Percentiles rank a stretch among this genome's conserved stretches.
Conservation (phyloP, 2,888 invertebrate genomes). For the Epistrophe eligans region DNA sequence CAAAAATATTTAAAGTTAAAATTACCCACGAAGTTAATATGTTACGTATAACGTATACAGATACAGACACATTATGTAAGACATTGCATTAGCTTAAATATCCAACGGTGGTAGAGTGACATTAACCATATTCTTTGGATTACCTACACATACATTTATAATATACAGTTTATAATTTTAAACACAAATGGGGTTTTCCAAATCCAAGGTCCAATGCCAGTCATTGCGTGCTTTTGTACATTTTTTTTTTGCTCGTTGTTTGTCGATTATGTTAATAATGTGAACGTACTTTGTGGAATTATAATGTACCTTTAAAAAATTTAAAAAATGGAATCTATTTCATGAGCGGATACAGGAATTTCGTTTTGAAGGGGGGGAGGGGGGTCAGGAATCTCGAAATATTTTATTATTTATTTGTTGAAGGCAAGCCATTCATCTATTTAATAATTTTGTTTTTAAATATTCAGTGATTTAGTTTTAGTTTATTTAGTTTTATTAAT, state of each 20-base stretch:
- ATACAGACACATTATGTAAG: neutral
- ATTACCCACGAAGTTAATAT: neutral
- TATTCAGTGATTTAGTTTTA: too few species aligned
- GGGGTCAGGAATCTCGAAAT: too few species aligned
- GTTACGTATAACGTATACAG: neutral
- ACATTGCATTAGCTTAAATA: neutral
- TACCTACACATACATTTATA: neutral
- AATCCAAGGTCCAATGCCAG: constrained; percentile 39
- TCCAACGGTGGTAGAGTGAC: neutral
- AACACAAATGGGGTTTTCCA: constrained; percentile 27
- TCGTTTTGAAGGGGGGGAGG: too few species aligned
- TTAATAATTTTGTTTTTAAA: too few species aligned
- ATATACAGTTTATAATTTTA: constrained; percentile 34
- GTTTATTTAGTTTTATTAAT: too few species aligned
- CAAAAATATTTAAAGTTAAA: neutral
- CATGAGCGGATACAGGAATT: too few species aligned
- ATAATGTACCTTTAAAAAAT: neutral
- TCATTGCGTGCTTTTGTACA: constrained; percentile 9
- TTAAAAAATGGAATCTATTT: too few species aligned
- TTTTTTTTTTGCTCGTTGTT: constrained; percentile 16
- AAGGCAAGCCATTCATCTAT: too few species aligned
- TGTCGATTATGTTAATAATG: constrained; percentile 8
- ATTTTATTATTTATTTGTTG: too few species aligned
- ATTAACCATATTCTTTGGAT: neutral
- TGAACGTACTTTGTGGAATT: constrained; percentile 18